phyloP scores from a whole-genome alignment of 2,113 vertebrate genomes.

The Lycocorax pyrrhopterus region DNA sequence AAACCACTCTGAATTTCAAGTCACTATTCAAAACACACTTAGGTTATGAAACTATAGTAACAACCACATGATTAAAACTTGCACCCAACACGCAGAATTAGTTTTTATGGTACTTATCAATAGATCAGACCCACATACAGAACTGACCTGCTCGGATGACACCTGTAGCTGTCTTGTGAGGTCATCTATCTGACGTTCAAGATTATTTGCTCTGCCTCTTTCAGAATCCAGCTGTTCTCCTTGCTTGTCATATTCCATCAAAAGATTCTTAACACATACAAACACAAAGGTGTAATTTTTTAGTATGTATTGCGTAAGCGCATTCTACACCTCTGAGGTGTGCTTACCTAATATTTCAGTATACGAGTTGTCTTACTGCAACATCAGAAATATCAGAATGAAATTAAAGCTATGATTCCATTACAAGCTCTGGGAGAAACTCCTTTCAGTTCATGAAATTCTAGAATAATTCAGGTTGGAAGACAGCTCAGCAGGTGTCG shows the following conservation, averaged over 20 bases:
- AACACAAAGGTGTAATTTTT: neutral
- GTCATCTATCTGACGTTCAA: slow-evolving; percentile 84
- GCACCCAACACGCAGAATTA: neutral
- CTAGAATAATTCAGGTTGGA: neutral
- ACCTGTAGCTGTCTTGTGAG: slow-evolving; percentile 82
- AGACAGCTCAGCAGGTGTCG: neutral
- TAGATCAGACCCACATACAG: neutral
- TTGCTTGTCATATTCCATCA: slow-evolving; percentile 90
- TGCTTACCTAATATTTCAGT: neutral
- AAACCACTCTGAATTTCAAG: neutral
- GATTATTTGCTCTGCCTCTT: slow-evolving; percentile 76
- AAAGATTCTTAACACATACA: slow-evolving; percentile 81
- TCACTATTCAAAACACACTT: neutral
- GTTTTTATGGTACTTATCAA: neutral
- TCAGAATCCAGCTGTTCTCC: slow-evolving; percentile 90
- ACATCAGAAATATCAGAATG: neutral
- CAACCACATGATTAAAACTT: neutral
- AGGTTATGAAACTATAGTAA: neutral
- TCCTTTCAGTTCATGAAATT: neutral
- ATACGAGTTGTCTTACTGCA: neutral
- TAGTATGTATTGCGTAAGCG: neutral
- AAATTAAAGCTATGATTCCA: neutral
- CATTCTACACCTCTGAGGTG: neutral
- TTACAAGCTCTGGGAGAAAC: neutral
- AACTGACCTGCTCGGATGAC: slow-evolving; percentile 81